Percentiles rank a stretch among this genome's conserved stretches.
Conservation (phyloP, 2,888 invertebrate species). For the Lasioglossum oenotherae region DNA sequence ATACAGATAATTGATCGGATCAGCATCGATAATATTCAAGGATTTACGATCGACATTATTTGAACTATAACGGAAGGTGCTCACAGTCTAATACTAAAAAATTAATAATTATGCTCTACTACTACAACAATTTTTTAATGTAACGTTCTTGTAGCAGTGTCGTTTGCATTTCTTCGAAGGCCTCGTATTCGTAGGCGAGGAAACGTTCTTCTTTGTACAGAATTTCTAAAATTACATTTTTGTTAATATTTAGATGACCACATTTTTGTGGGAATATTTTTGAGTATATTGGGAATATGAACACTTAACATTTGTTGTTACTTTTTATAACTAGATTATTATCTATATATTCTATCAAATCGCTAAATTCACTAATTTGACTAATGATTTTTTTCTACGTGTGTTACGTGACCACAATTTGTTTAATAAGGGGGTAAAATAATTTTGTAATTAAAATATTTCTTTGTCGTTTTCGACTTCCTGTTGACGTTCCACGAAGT, state of each 20-base stretch:
- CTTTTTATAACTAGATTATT: no score
- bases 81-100: background rate
- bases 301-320: no score
- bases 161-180: background rate
- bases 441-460: background rate
- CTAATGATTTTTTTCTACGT: background rate
- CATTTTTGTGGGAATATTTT: background rate
- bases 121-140: background rate
- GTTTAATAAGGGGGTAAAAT: background rate
- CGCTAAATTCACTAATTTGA: background rate
- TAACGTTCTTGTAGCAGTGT: background rate
- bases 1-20: conserved; percentile 7
- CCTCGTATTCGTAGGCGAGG: background rate
- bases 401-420: background rate
- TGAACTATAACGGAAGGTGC: background rate
- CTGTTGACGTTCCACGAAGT: background rate
- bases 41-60: background rate
- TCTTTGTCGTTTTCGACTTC: background rate
- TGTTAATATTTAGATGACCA: background rate
- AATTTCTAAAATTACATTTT: background rate
- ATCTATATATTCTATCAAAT: no score
- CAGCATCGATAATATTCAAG: conserved; percentile 11
- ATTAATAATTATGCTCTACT: background rate
- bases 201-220: background rate
- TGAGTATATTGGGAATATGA: no score